phyloP scores from a whole-genome alignment of 2,797 vertebrate species.

The Ataeniobius toweri region DNA sequence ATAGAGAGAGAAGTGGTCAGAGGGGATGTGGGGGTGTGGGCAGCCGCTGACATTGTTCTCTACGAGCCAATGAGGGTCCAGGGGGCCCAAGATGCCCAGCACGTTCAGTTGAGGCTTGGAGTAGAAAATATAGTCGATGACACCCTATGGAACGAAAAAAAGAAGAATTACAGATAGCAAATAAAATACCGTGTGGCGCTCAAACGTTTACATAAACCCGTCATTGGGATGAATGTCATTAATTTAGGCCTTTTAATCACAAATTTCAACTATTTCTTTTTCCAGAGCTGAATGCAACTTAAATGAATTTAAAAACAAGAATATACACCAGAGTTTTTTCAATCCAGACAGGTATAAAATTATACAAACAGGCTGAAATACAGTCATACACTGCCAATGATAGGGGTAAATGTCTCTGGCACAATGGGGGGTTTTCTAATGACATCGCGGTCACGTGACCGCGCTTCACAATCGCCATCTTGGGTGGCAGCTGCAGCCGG shows the following conservation, averaged over 20 bases:
- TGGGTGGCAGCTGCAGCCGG: too few species aligned
- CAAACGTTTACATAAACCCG: neutral
- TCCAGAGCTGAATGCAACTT: neutral
- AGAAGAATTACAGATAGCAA: neutral
- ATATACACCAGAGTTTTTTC: neutral
- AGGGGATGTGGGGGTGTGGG: constrained; percentile 97
- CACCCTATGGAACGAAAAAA: constrained; percentile 83
- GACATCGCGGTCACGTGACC: too few species aligned
- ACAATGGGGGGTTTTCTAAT: too few species aligned
- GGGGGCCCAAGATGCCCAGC: constrained; percentile 93
- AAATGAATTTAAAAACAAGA: neutral
- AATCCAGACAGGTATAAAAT: neutral
- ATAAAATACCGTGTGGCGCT: too few species aligned
- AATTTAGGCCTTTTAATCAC: neutral
- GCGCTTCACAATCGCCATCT: too few species aligned
- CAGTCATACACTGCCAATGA: neutral
- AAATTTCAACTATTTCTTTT: neutral
- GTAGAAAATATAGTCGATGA: constrained; percentile 99
- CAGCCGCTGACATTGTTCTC: constrained; percentile 98
- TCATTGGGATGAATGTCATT: neutral
- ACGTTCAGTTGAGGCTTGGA: constrained; percentile 98
- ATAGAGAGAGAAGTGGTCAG: constrained; percentile 99
- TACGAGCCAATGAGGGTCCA: constrained; percentile 95
- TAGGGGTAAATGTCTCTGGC: neutral
- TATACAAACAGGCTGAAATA: neutral